Conservation (phyloP, 1,140 invertebrate species). For the Drosophila persimilis region DNA sequence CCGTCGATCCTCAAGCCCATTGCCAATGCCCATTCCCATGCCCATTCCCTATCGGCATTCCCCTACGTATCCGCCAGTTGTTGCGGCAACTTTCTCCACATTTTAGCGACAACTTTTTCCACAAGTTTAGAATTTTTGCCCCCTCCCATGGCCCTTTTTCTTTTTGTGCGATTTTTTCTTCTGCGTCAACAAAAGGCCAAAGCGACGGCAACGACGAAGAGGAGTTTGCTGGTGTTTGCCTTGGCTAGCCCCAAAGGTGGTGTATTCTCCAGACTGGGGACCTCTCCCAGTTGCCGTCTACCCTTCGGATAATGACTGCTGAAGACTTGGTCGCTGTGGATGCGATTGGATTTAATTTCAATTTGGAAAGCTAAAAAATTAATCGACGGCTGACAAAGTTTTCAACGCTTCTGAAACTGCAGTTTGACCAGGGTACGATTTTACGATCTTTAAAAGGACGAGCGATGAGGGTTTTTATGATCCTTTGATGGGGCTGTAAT, state of each 20-base stretch:
- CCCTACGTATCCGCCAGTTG: slow-evolving; percentile 53
- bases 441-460: not conserved
- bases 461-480: too few relatives aligned
- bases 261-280: slow-evolving; percentile 38
- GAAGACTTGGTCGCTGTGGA: slow-evolving; percentile 5
- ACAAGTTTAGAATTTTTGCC: slow-evolving; percentile 70
- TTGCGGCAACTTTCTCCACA: slow-evolving; percentile 77
- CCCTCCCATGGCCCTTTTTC: slow-evolving; percentile 48
- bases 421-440: not conserved
- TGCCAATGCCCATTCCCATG: slow-evolving; percentile 13
- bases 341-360: slow-evolving; percentile 24
- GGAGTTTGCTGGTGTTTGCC: slow-evolving; percentile 67
- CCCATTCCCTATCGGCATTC: slow-evolving; percentile 34
- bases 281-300: slow-evolving; percentile 6
- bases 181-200: slow-evolving; percentile 76
- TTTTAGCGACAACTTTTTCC: slow-evolving; percentile 79
- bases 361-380: slow-evolving; percentile 33
- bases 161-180: slow-evolving; percentile 24
- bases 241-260: slow-evolving; percentile 67
- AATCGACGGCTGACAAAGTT: slow-evolving; percentile 17
- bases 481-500: too few relatives aligned
- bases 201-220: slow-evolving; percentile 42
- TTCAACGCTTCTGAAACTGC: slow-evolving; percentile 26
- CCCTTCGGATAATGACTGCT: slow-evolving; percentile 12
- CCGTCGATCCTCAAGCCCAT: slow-evolving; percentile 9